Evolutionary conservation across 2,888 invertebrate species (phyloP), one percentile per base, ranked within the genome.

Genomic region (Atethmia centrago): DNA sequence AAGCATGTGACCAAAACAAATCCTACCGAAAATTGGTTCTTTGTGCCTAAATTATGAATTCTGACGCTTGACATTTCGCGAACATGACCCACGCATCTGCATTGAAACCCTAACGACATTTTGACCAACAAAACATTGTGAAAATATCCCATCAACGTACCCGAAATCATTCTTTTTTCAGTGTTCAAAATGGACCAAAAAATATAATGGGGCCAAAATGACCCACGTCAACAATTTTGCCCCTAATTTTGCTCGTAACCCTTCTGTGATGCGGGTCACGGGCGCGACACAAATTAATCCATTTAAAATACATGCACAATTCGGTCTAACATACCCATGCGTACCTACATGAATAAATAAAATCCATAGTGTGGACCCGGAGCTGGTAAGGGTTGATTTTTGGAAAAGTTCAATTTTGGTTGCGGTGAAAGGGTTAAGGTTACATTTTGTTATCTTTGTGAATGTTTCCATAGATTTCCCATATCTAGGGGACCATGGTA

Each of bases 241-340:
- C 85, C 87, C 74, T 82, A 81, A 84, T 83, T 85, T 82, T 77
- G 66, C 66, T 59, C 71, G 67, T 89, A 88, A 87, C 89, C 90
- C 89, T 88, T 87, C 83, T 72, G 72, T 91, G 90, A 92, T 89
- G 85, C 84, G 89, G 91, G 92, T 90, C 89, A 87, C 72, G 84
- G 82, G 87, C 86, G 89, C 84, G 90, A 89, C 91, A 91, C 89
- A 92, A 93, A 93, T 92, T 92, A 92, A 91, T 91, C 92, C 91
- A 90, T 92, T 91, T 90, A 92, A 91, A 92, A 91, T 91, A 92
- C 92, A 92, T 91, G 88, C 84, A 85, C 85, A 87, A 88, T 87
- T 88, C 88, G 73, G 80, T 85, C 84, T 83, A 85, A 88, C 89
- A 90, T 88, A 86, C 86, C 82, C 83, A 75, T 79, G 81, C 77